Base-by-base conservation (phyloP, 2,113 vertebrate species). In the Leiothrix lutea region DNA sequence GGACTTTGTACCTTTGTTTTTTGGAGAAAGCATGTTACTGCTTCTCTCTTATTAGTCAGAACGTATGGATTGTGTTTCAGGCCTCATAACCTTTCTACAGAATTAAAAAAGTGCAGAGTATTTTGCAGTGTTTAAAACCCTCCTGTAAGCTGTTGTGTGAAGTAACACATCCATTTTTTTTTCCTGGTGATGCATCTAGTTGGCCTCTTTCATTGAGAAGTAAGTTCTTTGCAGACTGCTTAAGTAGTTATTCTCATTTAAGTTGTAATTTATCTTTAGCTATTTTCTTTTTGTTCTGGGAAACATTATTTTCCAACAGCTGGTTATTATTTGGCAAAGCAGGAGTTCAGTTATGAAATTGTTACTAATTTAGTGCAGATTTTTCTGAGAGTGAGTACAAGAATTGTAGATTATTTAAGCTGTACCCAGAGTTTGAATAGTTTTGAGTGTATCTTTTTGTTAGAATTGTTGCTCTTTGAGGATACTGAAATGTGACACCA, bases 301-400 rank as follows among this genome's bases (percentile, higher is more conserved):
- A 84, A 86, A 40, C 12, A 24, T 48, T 67, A 40, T 91, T 94
- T 91, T 84, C 56, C 48, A 54, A 19, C 29, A 85, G 40, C 48
- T 90, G 74, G 26, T 93, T 74, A 36, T 73, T 89, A 71, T 80
- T 92, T 93, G 61, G 26, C 54, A 93, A 85, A 92, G 47, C 19
- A 36, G 54, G 54, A 91, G 51, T 74, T 92, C 51, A 24, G 51
- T 90, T 94, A 94, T 82, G 91, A 93, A 85, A 82, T 73, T 45
- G 23, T 82, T 79, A 75, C 18, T 67, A 74, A 79, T 85, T 90
- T 71, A 71, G 31, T 71, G 31, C 71, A 82, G 44, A 38, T 71
- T 88, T 85, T 90, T 90, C 78, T 66, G 22, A 57, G 36, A 29
- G 31, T 36, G 23, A 35, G 18, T 42, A 15, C 28, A 80, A 48